Base-by-base conservation (phyloP, 1,140 invertebrate genomes). In the Paraescarpia echinospica region DNA sequence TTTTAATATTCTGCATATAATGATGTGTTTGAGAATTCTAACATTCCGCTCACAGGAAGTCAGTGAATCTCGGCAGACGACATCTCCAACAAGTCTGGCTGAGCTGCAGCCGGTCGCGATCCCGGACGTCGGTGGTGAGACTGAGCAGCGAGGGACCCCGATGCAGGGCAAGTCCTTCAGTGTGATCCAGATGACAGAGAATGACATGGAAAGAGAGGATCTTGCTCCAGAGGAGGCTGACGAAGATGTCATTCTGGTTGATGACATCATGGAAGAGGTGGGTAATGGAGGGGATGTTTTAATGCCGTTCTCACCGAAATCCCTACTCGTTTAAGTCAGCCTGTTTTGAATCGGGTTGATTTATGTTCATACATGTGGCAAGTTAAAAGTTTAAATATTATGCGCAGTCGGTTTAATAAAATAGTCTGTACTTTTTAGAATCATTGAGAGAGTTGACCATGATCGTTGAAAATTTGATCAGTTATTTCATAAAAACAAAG, bases 211-310 rank as follows among this genome's bases (percentile, higher is more conserved):
- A 31, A 41, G 27, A 31, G 90, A 34, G 27, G 90, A 41, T 31
- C 34, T 34, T 2, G 14, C 90, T 34, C 33, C 22, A 33, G 90
- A 90, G 27, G 90, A 91, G 92, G 92, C 14, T 90, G 96, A 96
- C 34, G 96, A 95, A 22, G 96, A 96, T 93, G 97, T 97, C 59
- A 93, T 96, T 91, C 97, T 97, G 94, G 97, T 96, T 89, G 96
- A 41, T 96, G 96, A 94, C 9, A 18, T 33, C 31, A 91, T 92
- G 35, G 91, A 51, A 34, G 91, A 89, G 34, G 90, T 90, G 33
- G 12, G 59, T 77, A 77, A 77, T 31, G 27, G 59, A 77, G 14
- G 59, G 4, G 59, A 14, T 77, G 14, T 77, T 77, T 77, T 77
- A 77, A 77, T 77, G 14, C 2, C 27, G 8, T 77, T 77, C 14